These are phyloP conservation scores for Odocoileus virginianus DNA, from an alignment of 2,113 vertebrate genomes.

Conservation along the genomic window DNA sequence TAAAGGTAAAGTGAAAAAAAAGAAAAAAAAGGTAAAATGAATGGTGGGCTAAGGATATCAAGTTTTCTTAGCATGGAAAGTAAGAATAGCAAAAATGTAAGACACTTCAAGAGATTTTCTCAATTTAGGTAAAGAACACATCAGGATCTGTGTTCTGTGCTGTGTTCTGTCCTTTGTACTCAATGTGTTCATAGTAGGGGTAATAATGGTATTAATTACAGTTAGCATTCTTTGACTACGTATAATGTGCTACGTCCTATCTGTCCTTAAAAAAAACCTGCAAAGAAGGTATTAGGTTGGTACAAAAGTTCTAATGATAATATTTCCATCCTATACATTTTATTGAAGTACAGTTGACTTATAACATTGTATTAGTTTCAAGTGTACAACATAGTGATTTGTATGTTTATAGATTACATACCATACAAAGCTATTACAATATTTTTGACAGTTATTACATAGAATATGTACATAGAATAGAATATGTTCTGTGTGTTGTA, in stretches of 20 bases:
- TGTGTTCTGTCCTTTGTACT: not conserved
- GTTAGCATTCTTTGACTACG: not conserved
- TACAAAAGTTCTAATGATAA: not conserved
- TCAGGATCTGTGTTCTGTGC: not conserved
- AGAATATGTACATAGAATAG: not conserved
- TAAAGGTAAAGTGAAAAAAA: not conserved
- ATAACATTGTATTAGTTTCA: not conserved
- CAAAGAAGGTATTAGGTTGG: not conserved
- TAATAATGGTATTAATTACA: conserved; percentile 13
- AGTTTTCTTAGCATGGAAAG: conserved; percentile 24
- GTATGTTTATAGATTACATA: not conserved
- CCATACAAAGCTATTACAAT: not conserved
- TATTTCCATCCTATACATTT: not conserved
- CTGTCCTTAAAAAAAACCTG: not conserved
- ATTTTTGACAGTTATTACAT: not conserved
- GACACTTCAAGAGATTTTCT: not conserved
- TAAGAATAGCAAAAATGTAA: conserved; percentile 31
- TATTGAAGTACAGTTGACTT: not conserved
- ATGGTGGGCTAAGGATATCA: not conserved
- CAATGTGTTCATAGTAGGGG: not conserved
- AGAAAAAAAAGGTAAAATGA: not conserved
- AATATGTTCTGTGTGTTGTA: not conserved
- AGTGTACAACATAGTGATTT: not conserved
- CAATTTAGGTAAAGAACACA: not conserved
- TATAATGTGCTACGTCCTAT: not conserved